Evolutionary conservation across 2,113 vertebrate genomes (phyloP), one percentile per base, ranked within the genome.

Genomic region (Mus spicilegus): DNA sequence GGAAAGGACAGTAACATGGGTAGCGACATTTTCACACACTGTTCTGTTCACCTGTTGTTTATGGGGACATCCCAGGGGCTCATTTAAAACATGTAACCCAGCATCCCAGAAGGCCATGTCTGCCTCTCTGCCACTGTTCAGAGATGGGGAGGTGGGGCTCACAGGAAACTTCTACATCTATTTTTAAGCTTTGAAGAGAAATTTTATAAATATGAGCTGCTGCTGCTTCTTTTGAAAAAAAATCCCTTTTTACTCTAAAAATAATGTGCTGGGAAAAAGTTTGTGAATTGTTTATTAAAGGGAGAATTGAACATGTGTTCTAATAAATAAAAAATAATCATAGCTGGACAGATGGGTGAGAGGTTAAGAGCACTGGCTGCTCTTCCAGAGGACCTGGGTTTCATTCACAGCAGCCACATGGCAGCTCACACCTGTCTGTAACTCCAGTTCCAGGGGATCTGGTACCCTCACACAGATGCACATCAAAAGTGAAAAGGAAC

Each of bases 251-350:
- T 92, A 56, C 76, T 90, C 95, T 96, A 97, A 97, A 97, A 97
- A 97, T 96, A 97, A 86, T 96, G 95, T 92, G 9, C 95, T 97
- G 90, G 96, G 97, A 65, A 94, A 95, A 97, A 96, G 87, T 97
- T 97, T 96, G 70, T 85, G 70, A 96, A 94, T 95, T 97, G 95
- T 97, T 97, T 97, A 96, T 97, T 94, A 97, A 92, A 96, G 76
- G 78, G 80, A 93, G 87, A 96, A 63, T 96, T 95, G 94, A 93
- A 75, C 39, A 19, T 94, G 91, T 94, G 93, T 95, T 69, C 87
- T 92, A 84, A 89, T 93, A 89, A 97, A 96, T 97, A 95, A 4
- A 81, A 69, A 89, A 67, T 90, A 85, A 87, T 86, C 11, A 3
- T 20, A 42, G 72, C n/a, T 42, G 9, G n/a, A 42, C 19, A 42